A percentile compares a stretch with the other conserved stretches of the same genome.
phyloP scores from a whole-genome alignment of 2,888 invertebrate genomes.

The Tetheella fluctuosa region DNA sequence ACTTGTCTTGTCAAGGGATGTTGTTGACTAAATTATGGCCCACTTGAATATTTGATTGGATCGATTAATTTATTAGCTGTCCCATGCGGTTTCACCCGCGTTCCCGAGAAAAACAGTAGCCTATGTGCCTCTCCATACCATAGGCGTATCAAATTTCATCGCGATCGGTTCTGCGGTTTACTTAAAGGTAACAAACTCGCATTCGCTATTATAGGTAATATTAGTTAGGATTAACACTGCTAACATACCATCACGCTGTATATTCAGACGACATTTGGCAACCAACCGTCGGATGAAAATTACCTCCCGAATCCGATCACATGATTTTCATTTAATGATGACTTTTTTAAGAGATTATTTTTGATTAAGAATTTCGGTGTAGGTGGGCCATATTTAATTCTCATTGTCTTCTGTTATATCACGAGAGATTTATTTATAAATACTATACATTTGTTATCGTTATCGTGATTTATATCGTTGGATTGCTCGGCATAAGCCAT shows the following conservation, averaged over 20 bases:
- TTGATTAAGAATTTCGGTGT: constrained; percentile 51
- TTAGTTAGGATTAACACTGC: too few relatives aligned
- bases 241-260: not conserved
- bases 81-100: too few relatives aligned
- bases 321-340: constrained; percentile 41
- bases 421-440: constrained; percentile 23
- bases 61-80: too few relatives aligned
- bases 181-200: too few relatives aligned
- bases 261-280: not conserved
- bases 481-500: not conserved
- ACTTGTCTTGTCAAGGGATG: too few relatives aligned
- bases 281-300: constrained; percentile 2
- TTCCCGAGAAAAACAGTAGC: too few relatives aligned
- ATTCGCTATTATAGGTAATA: too few relatives aligned
- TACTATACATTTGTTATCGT: not conserved
- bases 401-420: constrained; percentile 26
- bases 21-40: too few relatives aligned
- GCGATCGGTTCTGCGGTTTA: too few relatives aligned
- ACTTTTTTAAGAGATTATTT: constrained; percentile 53
- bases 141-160: too few relatives aligned
- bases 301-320: constrained; percentile 35
- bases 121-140: too few relatives aligned
- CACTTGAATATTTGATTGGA: too few relatives aligned
- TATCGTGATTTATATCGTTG: not conserved
- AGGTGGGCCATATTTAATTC: constrained; percentile 48